Evolutionary conservation across 1,140 invertebrate species (phyloP).

Genomic region (Druon quercuslanigerum): DNA sequence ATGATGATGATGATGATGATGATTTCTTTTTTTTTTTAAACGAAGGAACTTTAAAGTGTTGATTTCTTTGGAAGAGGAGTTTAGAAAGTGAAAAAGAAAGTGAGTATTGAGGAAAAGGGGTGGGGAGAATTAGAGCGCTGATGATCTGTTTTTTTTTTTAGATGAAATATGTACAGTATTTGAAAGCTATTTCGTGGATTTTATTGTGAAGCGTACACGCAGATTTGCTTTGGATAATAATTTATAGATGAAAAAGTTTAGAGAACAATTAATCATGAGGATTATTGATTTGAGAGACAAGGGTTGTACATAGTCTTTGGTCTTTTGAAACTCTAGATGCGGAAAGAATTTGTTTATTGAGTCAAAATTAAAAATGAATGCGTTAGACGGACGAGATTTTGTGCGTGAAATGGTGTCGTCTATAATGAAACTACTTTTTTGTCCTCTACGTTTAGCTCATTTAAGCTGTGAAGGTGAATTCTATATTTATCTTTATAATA

Average conservation of each 20-base stretch:
- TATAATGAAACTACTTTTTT: background rate
- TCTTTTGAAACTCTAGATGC: too few relatives aligned
- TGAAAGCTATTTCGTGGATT: background rate
- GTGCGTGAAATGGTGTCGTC: too few relatives aligned
- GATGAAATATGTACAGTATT: conserved; percentile 5
- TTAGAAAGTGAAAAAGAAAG: too few relatives aligned
- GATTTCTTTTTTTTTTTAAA: background rate
- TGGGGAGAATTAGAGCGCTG: too few relatives aligned
- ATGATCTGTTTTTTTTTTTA: background rate
- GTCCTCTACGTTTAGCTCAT: background rate
- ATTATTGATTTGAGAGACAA: background rate
- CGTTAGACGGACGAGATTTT: too few relatives aligned
- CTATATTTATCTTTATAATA: background rate
- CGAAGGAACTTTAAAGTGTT: background rate
- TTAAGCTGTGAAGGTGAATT: background rate
- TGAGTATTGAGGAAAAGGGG: too few relatives aligned
- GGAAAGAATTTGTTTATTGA: too few relatives aligned
- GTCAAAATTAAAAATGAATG: background rate
- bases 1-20: background rate
- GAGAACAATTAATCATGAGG: background rate
- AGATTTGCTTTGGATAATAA: background rate
- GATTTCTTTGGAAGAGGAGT: too few relatives aligned
- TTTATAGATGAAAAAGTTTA: background rate
- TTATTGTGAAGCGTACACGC: background rate
- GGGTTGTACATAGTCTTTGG: conserved; percentile 2